Evolutionary conservation across 2,888 invertebrate species (phyloP).

Genomic region (Lochmaea crataegi): DNA sequence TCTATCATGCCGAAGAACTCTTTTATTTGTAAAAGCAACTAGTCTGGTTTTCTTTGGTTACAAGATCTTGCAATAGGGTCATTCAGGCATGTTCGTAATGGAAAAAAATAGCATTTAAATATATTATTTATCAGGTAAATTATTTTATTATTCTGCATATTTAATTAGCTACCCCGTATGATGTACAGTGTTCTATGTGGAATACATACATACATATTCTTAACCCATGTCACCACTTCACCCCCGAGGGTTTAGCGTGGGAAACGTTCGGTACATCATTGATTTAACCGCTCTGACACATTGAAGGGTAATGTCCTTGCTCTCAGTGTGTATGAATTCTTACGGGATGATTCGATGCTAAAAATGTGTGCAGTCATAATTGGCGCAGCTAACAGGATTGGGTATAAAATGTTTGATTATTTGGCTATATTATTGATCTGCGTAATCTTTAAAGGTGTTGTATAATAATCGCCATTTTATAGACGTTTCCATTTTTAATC

Average conservation of each 20-base stretch:
- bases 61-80: no score
- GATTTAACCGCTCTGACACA: conserved; percentile 58
- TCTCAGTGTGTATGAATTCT: conserved; percentile 22
- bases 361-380: background rate
- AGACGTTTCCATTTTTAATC: no score
- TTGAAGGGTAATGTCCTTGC: conserved; percentile 59
- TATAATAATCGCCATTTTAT: no score
- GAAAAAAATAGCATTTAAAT: no score
- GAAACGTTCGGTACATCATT: conserved; percentile 47
- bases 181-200: conserved; percentile 1
- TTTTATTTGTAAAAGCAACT: no score
- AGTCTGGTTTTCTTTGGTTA: no score
- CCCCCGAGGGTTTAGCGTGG: conserved; percentile 26
- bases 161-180: conserved; percentile 3
- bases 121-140: background rate
- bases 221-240: conserved; percentile 25
- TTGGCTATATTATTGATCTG: no score
- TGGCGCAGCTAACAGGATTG: background rate
- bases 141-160: background rate
- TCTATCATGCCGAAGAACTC: no score
- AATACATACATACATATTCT: conserved; percentile 23
- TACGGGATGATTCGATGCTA: conserved; percentile 3
- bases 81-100: no score
- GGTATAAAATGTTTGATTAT: no score
- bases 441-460: no score